phyloP scores from a whole-genome alignment of 2,797 vertebrate species.

The Leptoclinus maculatus region DNA sequence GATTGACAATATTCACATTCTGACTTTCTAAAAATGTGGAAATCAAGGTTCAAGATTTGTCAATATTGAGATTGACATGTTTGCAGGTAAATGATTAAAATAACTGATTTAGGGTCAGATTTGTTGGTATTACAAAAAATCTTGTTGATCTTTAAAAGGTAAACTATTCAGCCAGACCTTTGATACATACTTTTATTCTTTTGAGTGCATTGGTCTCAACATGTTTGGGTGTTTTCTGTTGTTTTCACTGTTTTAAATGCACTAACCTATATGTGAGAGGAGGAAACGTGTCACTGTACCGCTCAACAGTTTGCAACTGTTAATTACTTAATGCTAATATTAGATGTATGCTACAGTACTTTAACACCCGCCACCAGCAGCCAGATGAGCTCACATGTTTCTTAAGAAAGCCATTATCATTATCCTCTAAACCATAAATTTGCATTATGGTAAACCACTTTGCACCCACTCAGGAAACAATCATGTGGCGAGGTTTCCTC shows the following conservation, averaged over 20 bases:
- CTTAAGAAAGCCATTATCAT: conserved; percentile 1
- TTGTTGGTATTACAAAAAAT: not conserved
- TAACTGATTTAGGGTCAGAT: not conserved
- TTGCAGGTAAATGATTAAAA: conserved; percentile 1
- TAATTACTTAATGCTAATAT: too few relatives aligned
- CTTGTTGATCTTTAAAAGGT: too few relatives aligned
- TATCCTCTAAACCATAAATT: not conserved
- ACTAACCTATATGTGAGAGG: not conserved
- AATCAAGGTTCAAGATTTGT: not conserved
- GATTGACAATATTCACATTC: not conserved
- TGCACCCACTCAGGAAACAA: conserved; percentile 2
- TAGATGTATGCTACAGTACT: not conserved
- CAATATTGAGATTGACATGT: too few relatives aligned
- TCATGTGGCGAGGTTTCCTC: not conserved
- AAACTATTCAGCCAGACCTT: too few relatives aligned
- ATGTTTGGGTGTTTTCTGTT: too few relatives aligned
- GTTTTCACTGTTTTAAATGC: too few relatives aligned
- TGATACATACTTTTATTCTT: too few relatives aligned
- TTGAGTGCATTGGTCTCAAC: too few relatives aligned
- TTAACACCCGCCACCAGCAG: not conserved
- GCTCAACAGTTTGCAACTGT: not conserved
- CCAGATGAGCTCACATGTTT: not conserved
- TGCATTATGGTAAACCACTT: not conserved
- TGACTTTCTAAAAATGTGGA: not conserved
- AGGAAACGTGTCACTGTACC: not conserved